phyloP scores from a whole-genome alignment of 2,888 invertebrate species.

The Sacculina carcini region DNA sequence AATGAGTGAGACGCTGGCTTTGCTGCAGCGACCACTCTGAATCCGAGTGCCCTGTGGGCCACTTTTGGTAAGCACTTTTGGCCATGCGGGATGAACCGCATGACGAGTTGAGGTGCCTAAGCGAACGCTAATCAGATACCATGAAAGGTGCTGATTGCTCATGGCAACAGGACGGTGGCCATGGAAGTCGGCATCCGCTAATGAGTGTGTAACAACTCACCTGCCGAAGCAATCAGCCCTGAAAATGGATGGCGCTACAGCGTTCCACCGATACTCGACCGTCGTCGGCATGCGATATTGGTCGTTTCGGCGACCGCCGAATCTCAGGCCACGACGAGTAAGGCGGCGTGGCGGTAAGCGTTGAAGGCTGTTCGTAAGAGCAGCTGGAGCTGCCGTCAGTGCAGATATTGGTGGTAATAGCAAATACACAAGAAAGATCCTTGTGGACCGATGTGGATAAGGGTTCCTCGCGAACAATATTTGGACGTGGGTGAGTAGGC shows the following conservation, averaged over 20 bases:
- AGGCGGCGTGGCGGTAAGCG: slow-evolving; percentile 28
- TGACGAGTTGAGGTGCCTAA: slow-evolving; percentile 38
- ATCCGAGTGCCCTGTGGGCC: slow-evolving; percentile 43
- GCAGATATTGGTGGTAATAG: slow-evolving; percentile 41
- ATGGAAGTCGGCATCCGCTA: slow-evolving; percentile 46
- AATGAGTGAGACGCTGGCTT: slow-evolving; percentile 41
- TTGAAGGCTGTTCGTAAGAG: slow-evolving; percentile 32
- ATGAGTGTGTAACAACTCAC: slow-evolving; percentile 34
- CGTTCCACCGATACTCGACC: slow-evolving; percentile 28
- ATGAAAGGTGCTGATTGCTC: slow-evolving; percentile 27
- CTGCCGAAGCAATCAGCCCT: slow-evolving; percentile 36
- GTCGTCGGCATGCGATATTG: slow-evolving; percentile 11
- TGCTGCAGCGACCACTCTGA: too few relatives aligned
- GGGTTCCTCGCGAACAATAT: slow-evolving; percentile 9
- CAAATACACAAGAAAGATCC: slow-evolving; percentile 37
- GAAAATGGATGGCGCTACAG: slow-evolving; percentile 36
- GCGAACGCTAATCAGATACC: slow-evolving; percentile 32
- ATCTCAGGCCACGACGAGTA: slow-evolving; percentile 32
- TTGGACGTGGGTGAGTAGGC: slow-evolving; percentile 8
- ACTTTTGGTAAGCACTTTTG: slow-evolving; percentile 51
- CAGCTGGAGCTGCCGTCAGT: slow-evolving; percentile 24
- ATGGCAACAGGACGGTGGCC: slow-evolving; percentile 23
- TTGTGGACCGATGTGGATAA: slow-evolving; percentile 21
- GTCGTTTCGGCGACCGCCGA: too few relatives aligned
- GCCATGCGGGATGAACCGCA: slow-evolving; percentile 49